Base-by-base conservation (phyloP, 2,888 invertebrate species). In the Apodemia hepburni region DNA sequence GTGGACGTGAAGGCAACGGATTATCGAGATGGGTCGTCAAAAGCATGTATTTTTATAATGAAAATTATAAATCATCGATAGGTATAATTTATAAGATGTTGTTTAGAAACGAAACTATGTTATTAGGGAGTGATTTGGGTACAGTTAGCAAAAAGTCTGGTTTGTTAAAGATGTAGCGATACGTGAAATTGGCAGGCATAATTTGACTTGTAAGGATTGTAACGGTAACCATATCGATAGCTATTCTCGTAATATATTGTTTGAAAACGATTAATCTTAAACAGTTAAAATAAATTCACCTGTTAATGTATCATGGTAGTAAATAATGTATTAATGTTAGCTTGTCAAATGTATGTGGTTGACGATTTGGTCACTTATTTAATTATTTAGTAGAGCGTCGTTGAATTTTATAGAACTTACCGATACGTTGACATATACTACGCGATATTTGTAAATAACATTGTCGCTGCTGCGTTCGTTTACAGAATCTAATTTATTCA, bases 221-320 rank as follows among this genome's bases (percentile, higher is more conserved):
- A 70, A 81, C 78, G 79, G 69, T 82, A 85, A 85, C 81, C 91
- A 90, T 91, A 91, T 90, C 90, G 84, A 78, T 90, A 88, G 84
- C 69, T 79, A 78, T 84, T 84, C 73, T 79, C 77, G 76, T 70
- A 68, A 76, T 61, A 79, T 75, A 82, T 84, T 87, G 85, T 86
- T 86, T 83, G 75, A 80, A 79, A 73, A 78, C 79, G 76, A 81
- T 83, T 82, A 79, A 84, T 82, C 81, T 81, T 81, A 81, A 81
- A 84, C 80, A 82, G 85, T 87, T 57, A 57, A 57, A 85, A 79
- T 75, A 75, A 79, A 77, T 76, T 86, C 90, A 90, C 90, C 89
- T 89, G 91, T 90, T 89, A 89, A 85, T 85, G 84, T 86, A 85
- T 87, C 85, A 81, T 80, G 75, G 84, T 88, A 88, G 85, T 76